These are phyloP conservation scores for Darevskia nairensis DNA, from an alignment of 2,797 vertebrate genomes.

Conservation along the genomic window DNA sequence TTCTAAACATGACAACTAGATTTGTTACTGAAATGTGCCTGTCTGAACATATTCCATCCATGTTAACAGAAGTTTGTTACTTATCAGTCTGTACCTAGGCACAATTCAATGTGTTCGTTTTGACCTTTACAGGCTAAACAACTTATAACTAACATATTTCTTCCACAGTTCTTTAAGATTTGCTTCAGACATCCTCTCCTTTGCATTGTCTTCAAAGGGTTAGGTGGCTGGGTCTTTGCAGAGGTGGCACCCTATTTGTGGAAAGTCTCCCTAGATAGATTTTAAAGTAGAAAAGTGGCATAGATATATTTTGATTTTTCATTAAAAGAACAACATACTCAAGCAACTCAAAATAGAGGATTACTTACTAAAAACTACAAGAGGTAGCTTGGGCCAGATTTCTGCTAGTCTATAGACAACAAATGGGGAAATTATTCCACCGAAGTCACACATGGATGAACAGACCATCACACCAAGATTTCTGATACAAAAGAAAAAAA, in stretches of 20 bases:
- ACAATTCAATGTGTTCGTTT: neutral
- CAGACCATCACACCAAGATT: slow-evolving; percentile 90
- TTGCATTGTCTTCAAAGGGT: neutral
- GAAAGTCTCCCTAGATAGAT: neutral
- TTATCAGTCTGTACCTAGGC: neutral
- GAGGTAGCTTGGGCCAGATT: slow-evolving; percentile 88
- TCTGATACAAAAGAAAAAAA: slow-evolving; percentile 73
- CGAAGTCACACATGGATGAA: slow-evolving; percentile 89
- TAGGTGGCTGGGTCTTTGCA: neutral
- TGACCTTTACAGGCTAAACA: neutral
- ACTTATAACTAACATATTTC: neutral
- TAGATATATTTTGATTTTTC: neutral
- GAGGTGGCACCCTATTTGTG: no score
- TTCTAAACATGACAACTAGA: neutral
- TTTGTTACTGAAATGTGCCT: neutral
- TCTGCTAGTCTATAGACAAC: slow-evolving; percentile 89
- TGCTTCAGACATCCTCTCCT: neutral
- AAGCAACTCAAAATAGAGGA: accelerated
- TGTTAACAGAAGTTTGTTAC: neutral
- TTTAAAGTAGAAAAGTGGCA: neutral
- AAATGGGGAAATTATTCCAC: slow-evolving; percentile 89
- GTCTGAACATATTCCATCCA: neutral
- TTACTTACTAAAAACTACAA: slow-evolving; percentile 90
- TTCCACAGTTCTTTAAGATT: no score
- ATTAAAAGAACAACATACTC: neutral